Evolutionary conservation across 2,797 vertebrate species (phyloP), one percentile per base, ranked within the genome.

Genomic region (Lacerta viridis): DNA sequence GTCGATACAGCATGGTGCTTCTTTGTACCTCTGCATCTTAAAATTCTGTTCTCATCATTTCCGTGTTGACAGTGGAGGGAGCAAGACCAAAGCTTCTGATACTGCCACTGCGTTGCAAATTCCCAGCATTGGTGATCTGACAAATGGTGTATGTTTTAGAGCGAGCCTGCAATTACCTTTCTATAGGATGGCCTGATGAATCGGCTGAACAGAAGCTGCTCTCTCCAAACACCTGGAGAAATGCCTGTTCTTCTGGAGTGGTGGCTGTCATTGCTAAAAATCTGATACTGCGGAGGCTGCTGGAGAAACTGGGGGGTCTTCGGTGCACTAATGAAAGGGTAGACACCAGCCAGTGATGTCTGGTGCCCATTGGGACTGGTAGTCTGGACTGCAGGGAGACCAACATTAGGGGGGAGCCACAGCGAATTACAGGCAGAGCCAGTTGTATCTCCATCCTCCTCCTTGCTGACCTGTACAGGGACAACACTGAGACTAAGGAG

Each of bases 21-120:
- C 90, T 86, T 89, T 71, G 5, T 17, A 2, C 68, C 10, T 18
- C 69, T 84, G 87, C 90, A 90, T 20, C 89, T 94, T 93, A 92
- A 92, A 94, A 93, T 93, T 90, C 95, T 76, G 0, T 74, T 41
- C 91, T 93, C 81, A 1, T 88, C 15, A 1, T 61, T 91, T 78
- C 66, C 80, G 82, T 68, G 11, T 77, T 83, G 86, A 91, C 84
- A 83, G 85, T 6, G 25, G 17, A 83, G 27, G 87, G 0, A 0
- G 83, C 50, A 88, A 93, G 90, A 46, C 89, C 91, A 90, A 89
- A 13, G 72, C 88, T 20, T n/a, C 59, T 69, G 88, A 39, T 76
- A 9, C 86, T 77, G 87, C 75, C 0, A 0, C 83, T 29, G 90
- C 84, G 85, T 50, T 80, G 39, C 2, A 13, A 89, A 72, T 3